Evolutionary conservation across 2,113 vertebrate genomes (phyloP).

Genomic region (Vulpes lagopus): DNA sequence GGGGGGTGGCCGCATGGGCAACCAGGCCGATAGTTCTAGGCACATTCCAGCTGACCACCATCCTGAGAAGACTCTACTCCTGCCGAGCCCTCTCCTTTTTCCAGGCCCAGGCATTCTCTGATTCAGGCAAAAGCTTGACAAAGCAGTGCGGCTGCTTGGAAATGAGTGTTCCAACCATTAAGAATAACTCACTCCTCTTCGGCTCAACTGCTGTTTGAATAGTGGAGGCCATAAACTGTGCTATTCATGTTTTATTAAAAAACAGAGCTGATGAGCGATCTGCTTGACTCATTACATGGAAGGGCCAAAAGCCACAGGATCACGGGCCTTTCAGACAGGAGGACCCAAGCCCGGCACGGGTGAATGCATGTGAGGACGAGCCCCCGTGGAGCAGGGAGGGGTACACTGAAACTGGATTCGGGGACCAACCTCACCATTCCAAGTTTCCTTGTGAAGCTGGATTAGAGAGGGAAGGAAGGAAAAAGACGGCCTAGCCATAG

Average conservation of each 20-base stretch:
- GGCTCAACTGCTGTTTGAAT: slow-evolving; percentile 76
- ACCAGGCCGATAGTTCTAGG: not conserved
- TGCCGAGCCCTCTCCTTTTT: not conserved
- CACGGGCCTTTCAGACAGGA: not conserved
- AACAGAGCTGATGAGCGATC: slow-evolving; percentile 49
- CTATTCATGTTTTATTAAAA: slow-evolving; percentile 80
- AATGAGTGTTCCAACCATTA: slow-evolving; percentile 62
- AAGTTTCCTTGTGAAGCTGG: slow-evolving; percentile 7
- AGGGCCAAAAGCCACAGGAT: slow-evolving; percentile 2
- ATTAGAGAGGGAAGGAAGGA: not conserved
- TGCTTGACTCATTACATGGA: slow-evolving; percentile 63
- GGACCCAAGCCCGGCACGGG: not conserved
- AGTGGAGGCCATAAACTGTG: slow-evolving; percentile 68
- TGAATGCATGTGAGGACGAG: not conserved
- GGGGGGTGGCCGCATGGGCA: not conserved
- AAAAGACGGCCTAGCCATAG: not conserved
- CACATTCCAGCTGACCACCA: not conserved
- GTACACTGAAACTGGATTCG: not conserved
- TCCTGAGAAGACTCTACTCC: not conserved
- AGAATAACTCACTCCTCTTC: slow-evolving; percentile 69
- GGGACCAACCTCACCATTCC: not conserved
- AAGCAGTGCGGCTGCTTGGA: slow-evolving; percentile 57
- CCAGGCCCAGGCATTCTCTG: slow-evolving; percentile 3
- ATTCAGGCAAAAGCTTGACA: slow-evolving; percentile 61
- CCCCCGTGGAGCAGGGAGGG: rapidly evolving